Evolutionary conservation across 2,888 invertebrate genomes (phyloP).

Genomic region (Hanleya hanleyi): DNA sequence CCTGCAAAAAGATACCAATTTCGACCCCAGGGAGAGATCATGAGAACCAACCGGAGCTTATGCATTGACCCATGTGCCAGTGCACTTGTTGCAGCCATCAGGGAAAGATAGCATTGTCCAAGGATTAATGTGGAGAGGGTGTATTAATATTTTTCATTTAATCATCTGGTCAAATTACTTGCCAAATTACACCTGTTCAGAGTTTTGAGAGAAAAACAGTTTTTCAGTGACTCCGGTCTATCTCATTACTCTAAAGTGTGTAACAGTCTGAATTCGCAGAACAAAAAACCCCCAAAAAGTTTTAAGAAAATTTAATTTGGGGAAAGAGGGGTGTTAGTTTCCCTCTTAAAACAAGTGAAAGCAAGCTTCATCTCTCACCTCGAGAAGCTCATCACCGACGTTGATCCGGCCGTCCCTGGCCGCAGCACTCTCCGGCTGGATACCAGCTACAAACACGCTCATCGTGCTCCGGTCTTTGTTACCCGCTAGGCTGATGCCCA

Average conservation of each 20-base stretch:
- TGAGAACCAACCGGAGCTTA: too few species aligned
- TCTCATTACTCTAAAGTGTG: neutral
- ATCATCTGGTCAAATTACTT: too few species aligned
- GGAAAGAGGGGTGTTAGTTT: neutral
- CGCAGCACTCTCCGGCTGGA: conserved; percentile 90
- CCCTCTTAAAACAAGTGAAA: neutral
- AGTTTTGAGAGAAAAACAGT: too few species aligned
- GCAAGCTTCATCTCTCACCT: conserved; percentile 81
- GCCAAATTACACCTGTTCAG: too few species aligned
- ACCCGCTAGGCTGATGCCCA: conserved; percentile 95
- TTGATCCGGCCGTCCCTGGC: conserved; percentile 81
- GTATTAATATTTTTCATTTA: too few species aligned
- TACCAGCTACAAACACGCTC: conserved; percentile 97
- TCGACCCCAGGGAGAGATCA: too few species aligned
- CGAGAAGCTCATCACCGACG: conserved; percentile 95
- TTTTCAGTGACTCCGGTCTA: too few species aligned
- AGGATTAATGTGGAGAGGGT: too few species aligned
- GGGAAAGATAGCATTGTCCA: too few species aligned
- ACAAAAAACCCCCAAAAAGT: neutral
- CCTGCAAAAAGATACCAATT: too few species aligned
- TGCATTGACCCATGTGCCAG: too few species aligned
- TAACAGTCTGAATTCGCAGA: neutral
- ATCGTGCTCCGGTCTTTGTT: conserved; percentile 94
- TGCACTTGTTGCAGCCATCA: too few species aligned
- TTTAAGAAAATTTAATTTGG: neutral